Conservation (phyloP, 2,888 invertebrate genomes). For the Meghimatium bilineatum region DNA sequence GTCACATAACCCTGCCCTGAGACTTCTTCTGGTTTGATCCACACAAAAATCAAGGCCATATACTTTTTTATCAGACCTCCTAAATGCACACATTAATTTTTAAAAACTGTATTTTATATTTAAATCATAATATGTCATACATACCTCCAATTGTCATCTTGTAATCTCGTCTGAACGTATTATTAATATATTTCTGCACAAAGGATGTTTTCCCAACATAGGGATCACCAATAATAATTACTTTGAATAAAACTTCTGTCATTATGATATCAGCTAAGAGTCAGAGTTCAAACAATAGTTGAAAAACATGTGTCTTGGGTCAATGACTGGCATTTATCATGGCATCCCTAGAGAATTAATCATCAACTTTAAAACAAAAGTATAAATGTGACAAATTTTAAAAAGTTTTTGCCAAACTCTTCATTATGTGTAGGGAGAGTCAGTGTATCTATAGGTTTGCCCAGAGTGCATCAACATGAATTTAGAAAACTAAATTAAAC, state of each 20-base stretch:
- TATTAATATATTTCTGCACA: constrained; percentile 80
- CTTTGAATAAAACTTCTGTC: constrained; percentile 69
- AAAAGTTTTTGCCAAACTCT: neutral
- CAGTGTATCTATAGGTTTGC: neutral
- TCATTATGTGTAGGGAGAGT: neutral
- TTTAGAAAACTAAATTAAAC: too few species aligned
- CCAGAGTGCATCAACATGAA: too few species aligned
- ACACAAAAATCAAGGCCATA: too few species aligned
- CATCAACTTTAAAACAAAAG: neutral
- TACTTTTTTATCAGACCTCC: too few species aligned
- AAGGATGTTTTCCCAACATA: constrained; percentile 80
- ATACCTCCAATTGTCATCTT: constrained; percentile 78
- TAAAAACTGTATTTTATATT: too few species aligned
- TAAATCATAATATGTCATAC: neutral
- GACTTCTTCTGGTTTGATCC: too few species aligned
- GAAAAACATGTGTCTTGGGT: neutral
- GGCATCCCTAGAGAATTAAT: neutral
- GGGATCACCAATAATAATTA: constrained; percentile 73
- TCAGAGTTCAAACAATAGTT: neutral
- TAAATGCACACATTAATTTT: too few species aligned
- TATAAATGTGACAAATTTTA: neutral
- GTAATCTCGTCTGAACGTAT: constrained; percentile 79
- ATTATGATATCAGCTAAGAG: constrained; percentile 7
- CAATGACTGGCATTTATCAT: neutral
- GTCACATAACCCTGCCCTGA: too few species aligned